phyloP scores from a whole-genome alignment of 2,888 invertebrate genomes.

The Parasteatoda lunata region DNA sequence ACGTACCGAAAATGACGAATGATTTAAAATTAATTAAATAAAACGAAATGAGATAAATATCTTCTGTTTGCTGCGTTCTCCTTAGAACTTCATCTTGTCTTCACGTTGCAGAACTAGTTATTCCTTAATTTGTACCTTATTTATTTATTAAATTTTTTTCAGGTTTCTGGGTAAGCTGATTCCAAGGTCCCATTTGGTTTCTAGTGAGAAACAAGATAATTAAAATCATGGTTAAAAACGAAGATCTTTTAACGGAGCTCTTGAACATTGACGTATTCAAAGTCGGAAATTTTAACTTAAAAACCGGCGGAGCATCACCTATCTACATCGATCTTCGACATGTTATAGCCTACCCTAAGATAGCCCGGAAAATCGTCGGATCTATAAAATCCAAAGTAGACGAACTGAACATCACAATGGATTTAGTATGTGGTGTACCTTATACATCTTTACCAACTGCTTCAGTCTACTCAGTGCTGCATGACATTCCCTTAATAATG shows the following conservation, averaged over 20 bases:
- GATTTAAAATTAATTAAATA: too few relatives aligned
- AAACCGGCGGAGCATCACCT: constrained; percentile 92
- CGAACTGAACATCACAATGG: constrained; percentile 74
- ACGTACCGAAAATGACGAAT: too few relatives aligned
- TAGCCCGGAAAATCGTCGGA: constrained; percentile 83
- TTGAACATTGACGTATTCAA: constrained; percentile 81
- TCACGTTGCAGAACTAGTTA: too few relatives aligned
- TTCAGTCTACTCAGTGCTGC: constrained; percentile 84
- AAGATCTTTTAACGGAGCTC: constrained; percentile 8
- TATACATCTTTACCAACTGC: constrained; percentile 97
- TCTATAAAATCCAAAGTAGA: constrained; percentile 75
- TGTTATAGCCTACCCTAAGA: constrained; percentile 89
- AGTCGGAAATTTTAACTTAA: constrained; percentile 93
- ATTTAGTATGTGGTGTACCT: constrained; percentile 94
- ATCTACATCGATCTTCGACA: constrained; percentile 96
- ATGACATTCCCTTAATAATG: constrained; percentile 89
- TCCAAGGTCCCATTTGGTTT: too few relatives aligned
- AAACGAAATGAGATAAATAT: too few relatives aligned
- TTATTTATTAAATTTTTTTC: too few relatives aligned
- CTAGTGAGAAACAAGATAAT: too few relatives aligned
- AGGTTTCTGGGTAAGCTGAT: too few relatives aligned
- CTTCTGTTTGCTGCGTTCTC: too few relatives aligned
- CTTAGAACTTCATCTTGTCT: too few relatives aligned
- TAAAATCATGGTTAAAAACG: too few relatives aligned
- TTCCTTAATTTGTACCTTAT: too few relatives aligned